A percentile compares a stretch with the other conserved stretches of the same genome.
These are phyloP conservation scores for Phoxinus dragarum DNA, from an alignment of 2,797 vertebrate genomes.

Conservation along the genomic window DNA sequence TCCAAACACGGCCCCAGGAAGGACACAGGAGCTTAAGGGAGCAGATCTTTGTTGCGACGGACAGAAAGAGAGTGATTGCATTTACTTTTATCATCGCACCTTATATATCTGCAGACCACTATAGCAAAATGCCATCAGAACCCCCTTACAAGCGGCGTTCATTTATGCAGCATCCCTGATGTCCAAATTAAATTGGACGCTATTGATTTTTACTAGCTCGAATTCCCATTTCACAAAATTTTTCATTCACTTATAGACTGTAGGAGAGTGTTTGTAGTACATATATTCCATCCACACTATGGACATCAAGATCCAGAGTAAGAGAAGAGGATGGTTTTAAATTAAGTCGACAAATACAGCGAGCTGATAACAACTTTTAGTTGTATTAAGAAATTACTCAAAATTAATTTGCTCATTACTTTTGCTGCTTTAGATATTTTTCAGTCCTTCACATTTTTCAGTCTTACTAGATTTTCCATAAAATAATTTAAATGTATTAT, in stretches of 20 bases:
- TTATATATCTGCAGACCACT: background rate
- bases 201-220: slow-evolving; percentile 53
- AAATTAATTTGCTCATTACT: background rate
- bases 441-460: background rate
- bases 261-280: slow-evolving; percentile 38
- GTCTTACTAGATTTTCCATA: background rate
- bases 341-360: background rate
- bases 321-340: slow-evolving; percentile 28
- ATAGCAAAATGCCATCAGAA: slow-evolving; percentile 20
- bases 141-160: slow-evolving; percentile 8
- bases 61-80: slow-evolving; percentile 18
- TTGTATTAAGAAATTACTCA: background rate
- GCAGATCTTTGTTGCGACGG: slow-evolving; percentile 2
- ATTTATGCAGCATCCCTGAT: slow-evolving; percentile 44
- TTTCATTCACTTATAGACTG: slow-evolving; percentile 38
- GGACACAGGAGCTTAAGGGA: slow-evolving; percentile 57
- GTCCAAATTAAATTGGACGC: slow-evolving; percentile 49
- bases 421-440: background rate
- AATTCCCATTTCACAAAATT: slow-evolving; percentile 1
- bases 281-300: slow-evolving; percentile 51
- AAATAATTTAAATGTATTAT: background rate
- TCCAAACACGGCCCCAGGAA: slow-evolving; percentile 47
- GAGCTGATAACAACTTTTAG: background rate
- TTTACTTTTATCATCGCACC: slow-evolving; percentile 11
- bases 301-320: background rate